A percentile compares a stretch with the other conserved stretches of the same genome.
Conservation (phyloP, 2,797 vertebrate genomes). For the Spinibarbus caldwelli region DNA sequence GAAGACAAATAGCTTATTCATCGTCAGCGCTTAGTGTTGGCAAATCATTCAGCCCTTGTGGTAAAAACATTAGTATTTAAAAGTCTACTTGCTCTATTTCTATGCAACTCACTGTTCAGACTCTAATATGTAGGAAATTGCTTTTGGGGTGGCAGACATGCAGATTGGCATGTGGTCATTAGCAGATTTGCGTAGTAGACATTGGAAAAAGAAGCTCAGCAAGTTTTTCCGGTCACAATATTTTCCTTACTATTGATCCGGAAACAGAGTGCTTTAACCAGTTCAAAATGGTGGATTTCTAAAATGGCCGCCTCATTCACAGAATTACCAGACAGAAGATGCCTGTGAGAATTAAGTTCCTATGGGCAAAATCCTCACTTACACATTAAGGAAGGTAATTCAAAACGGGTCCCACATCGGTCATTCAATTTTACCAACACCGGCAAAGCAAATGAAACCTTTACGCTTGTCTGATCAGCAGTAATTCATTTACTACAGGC, state of each 20-base stretch:
- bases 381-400: slow-evolving; percentile 23
- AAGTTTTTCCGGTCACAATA: not conserved
- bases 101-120: slow-evolving; percentile 63
- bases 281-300: slow-evolving; percentile 44
- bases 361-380: slow-evolving; percentile 9
- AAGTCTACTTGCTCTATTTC: slow-evolving; percentile 65
- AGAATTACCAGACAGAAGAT: slow-evolving; percentile 21
- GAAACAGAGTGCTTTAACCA: slow-evolving; percentile 20
- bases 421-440: slow-evolving; percentile 14
- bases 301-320: slow-evolving; percentile 49
- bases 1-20: slow-evolving; percentile 67
- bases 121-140: slow-evolving; percentile 65
- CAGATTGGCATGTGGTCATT: slow-evolving; percentile 55
- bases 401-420: slow-evolving; percentile 24
- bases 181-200: slow-evolving; percentile 7
- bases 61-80: slow-evolving; percentile 62
- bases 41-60: slow-evolving; percentile 65
- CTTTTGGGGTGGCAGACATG: slow-evolving; percentile 76
- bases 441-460: slow-evolving; percentile 23
- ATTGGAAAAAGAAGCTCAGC: slow-evolving; percentile 21
- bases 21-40: slow-evolving; percentile 65
- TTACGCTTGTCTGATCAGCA: slow-evolving; percentile 41
- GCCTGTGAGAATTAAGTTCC: not conserved
- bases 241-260: slow-evolving; percentile 1
- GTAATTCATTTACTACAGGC: slow-evolving; percentile 52